Evolutionary conservation across 2,113 vertebrate genomes (phyloP).

Genomic region (Pollachius pollachius): DNA sequence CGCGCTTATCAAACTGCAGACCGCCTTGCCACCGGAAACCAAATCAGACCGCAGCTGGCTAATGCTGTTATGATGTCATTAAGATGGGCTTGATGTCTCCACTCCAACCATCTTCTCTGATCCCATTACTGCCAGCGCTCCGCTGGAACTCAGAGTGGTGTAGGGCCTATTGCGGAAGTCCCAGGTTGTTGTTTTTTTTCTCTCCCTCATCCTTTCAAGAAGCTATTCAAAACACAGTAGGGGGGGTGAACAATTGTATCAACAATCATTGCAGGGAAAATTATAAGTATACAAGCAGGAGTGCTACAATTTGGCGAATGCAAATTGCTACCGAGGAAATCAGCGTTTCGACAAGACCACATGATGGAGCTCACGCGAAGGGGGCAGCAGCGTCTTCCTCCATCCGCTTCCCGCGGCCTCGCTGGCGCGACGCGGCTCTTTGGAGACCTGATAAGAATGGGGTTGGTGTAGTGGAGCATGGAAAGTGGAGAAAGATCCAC

Average conservation of each 20-base stretch:
- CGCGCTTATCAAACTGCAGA: conserved; percentile 20
- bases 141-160: conserved; percentile 47
- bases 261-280: conserved; percentile 40
- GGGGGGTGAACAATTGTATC: conserved; percentile 7
- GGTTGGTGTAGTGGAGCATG: conserved; percentile 51
- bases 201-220: no score
- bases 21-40: conserved; percentile 15
- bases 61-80: conserved; percentile 60
- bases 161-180: not conserved
- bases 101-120: conserved; percentile 43
- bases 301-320: conserved; percentile 1
- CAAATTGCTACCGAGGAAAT: conserved; percentile 20
- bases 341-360: no score
- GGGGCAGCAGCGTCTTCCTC: not conserved
- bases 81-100: conserved; percentile 35
- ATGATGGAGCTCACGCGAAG: no score
- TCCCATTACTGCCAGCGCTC: conserved; percentile 50
- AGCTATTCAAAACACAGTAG: conserved; percentile 33
- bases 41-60: conserved; percentile 41
- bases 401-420: conserved; percentile 1
- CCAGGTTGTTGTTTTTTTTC: no score
- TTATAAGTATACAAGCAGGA: conserved; percentile 50
- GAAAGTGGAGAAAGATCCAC: conserved; percentile 44
- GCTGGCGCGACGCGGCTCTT: conserved; percentile 25
- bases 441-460: conserved; percentile 45